Evolutionary conservation across 2,888 invertebrate species (phyloP), one percentile per base, ranked within the genome.

Genomic region (Eupithecia subfuscata): DNA sequence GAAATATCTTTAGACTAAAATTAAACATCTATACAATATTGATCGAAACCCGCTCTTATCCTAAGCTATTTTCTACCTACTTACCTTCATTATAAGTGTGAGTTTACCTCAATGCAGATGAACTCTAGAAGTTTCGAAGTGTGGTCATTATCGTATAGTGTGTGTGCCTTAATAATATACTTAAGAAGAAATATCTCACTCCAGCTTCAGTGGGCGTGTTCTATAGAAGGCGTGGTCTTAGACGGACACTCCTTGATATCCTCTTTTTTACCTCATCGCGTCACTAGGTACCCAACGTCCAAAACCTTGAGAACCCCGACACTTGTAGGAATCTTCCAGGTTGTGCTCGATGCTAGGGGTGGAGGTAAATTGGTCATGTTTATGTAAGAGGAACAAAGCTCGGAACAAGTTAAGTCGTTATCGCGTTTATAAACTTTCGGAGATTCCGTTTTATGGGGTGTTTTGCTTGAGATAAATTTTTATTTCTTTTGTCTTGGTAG

Each of bases 341-440:
- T 72, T 14, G 71, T 34, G 69, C 63, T 30, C 70, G 72, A 76
- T 77, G 74, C 65, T 16, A 68, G 79, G 79, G 82, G 79, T 78
- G 78, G 74, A 81, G 84, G n/a, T 67, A 60, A 48, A 75, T 81
- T 92, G 90, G 93, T 73, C 87, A 83, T 87, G 87, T 93, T 92
- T 93, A 93, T 92, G 89, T 93, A 90, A 92, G 83, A 87, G 92
- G 85, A 93, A 92, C 93, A 92, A 92, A 92, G 92, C 92, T 86
- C 84, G 83, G 92, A 90, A 91, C 92, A 95, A 95, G 93, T 95
- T 95, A 83, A 86, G 93, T 89, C 93, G 94, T 95, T 95, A 95
- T 94, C 95, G 91, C 93, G 90, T 92, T 94, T 94, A 94, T 94
- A 94, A 95, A 95, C 91, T 94, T 93, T 90, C 90, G 89, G 92